Conservation (phyloP, 2,888 invertebrate genomes). For the Leptarthrus brevirostris region DNA sequence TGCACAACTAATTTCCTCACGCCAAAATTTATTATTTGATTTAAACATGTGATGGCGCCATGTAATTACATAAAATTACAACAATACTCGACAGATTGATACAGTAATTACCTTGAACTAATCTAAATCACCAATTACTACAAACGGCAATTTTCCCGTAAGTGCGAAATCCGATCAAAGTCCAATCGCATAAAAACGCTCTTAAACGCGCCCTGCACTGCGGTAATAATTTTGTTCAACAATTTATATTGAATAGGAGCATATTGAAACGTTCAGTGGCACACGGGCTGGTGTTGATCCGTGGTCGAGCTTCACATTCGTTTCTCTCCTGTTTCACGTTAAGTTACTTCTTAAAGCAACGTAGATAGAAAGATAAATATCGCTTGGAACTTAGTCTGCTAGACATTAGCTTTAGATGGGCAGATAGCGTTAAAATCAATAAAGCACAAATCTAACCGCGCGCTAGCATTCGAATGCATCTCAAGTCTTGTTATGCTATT, state of each 20-base stretch:
- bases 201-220: neutral
- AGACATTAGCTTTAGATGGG: neutral
- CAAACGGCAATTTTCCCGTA: conserved; percentile 4
- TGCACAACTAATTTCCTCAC: conserved; percentile 16
- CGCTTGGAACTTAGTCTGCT: neutral
- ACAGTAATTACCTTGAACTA: conserved; percentile 34
- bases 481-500: too few relatives aligned
- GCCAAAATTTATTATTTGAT: conserved; percentile 22
- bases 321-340: neutral
- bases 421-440: neutral
- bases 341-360: neutral
- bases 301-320: neutral
- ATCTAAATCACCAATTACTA: conserved; percentile 30
- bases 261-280: neutral
- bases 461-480: too few relatives aligned
- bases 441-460: too few relatives aligned
- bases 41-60: conserved; percentile 44
- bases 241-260: neutral
- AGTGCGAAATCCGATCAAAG: conserved; percentile 36
- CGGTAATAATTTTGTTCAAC: neutral
- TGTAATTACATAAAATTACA: conserved; percentile 42
- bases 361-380: neutral
- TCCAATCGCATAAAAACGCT: conserved; percentile 8
- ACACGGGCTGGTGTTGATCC: neutral
- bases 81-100: conserved; percentile 19